Evolutionary conservation across 2,888 invertebrate genomes (phyloP).

Genomic region (Cheilosia urbana): DNA sequence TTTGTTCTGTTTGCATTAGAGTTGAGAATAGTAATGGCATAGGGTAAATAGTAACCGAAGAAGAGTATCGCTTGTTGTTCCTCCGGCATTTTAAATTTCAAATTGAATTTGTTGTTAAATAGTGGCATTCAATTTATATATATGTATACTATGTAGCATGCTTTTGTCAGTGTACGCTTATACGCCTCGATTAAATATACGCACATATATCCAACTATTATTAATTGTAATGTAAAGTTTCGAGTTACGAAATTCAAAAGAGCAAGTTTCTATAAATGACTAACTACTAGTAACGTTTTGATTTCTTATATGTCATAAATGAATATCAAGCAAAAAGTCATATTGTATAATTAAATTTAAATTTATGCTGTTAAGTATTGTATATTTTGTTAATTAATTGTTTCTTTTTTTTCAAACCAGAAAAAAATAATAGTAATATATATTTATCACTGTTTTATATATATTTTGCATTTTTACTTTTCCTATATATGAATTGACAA

Average conservation of each 20-base stretch:
- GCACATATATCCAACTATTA: background rate
- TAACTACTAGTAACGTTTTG: background rate
- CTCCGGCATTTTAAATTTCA: background rate
- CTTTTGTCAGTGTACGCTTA: conserved; percentile 13
- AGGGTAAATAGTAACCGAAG: background rate
- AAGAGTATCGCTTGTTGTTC: background rate
- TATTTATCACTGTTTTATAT: conserved; percentile 12
- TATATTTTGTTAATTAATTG: conserved; percentile 19
- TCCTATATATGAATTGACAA: conserved; percentile 19
- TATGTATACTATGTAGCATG: background rate
- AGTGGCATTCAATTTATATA: conserved; percentile 1
- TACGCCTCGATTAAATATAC: conserved; percentile 3
- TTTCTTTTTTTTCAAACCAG: conserved; percentile 8
- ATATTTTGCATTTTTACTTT: conserved; percentile 14
- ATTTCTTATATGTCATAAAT: background rate
- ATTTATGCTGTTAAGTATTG: background rate
- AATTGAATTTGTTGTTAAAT: background rate
- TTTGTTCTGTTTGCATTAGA: too few relatives aligned
- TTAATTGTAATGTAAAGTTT: background rate
- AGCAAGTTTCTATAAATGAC: background rate
- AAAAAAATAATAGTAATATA: background rate
- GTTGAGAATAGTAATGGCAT: background rate
- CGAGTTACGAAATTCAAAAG: background rate
- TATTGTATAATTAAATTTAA: conserved; percentile 4
- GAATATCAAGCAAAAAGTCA: background rate